phyloP scores from a whole-genome alignment of 2,888 invertebrate species.

The Orthonevra nobilis region DNA sequence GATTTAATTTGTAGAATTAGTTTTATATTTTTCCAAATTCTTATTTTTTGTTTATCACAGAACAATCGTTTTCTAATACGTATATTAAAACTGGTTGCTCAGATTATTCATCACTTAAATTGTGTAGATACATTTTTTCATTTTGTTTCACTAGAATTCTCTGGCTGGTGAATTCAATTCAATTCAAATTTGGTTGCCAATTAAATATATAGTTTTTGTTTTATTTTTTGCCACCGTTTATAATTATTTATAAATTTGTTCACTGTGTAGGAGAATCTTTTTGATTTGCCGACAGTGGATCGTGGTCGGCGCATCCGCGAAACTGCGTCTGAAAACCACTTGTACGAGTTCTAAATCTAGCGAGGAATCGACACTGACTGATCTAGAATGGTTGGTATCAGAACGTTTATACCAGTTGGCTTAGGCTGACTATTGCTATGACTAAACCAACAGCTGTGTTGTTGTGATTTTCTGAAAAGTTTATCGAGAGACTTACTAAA shows the following conservation, averaged over 20 bases:
- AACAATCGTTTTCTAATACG: conserved; percentile 22
- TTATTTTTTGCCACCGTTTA: not conserved
- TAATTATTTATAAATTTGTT: not conserved
- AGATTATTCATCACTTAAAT: conserved; percentile 22
- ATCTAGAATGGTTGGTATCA: conserved; percentile 33
- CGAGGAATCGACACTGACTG: conserved; percentile 49
- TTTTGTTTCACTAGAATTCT: not conserved
- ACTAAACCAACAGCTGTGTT: conserved; percentile 13
- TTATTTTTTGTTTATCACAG: conserved; percentile 6
- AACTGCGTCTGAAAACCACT: too few relatives aligned
- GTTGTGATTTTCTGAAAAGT: not conserved
- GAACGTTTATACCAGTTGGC: conserved; percentile 49
- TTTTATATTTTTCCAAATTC: conserved; percentile 5
- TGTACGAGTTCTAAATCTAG: conserved; percentile 31
- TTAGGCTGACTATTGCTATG: not conserved
- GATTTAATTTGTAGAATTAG: conserved; percentile 2
- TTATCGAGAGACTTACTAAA: not conserved
- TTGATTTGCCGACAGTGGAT: not conserved
- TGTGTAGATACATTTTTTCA: not conserved
- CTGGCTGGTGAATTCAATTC: conserved; percentile 4
- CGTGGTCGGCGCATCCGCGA: not conserved
- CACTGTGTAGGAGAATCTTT: not conserved
- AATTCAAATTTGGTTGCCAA: too few relatives aligned
- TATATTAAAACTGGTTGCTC: conserved; percentile 45
- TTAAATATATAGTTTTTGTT: not conserved